Conservation (phyloP, 2,113 vertebrate genomes). For the Lathamus discolor region DNA sequence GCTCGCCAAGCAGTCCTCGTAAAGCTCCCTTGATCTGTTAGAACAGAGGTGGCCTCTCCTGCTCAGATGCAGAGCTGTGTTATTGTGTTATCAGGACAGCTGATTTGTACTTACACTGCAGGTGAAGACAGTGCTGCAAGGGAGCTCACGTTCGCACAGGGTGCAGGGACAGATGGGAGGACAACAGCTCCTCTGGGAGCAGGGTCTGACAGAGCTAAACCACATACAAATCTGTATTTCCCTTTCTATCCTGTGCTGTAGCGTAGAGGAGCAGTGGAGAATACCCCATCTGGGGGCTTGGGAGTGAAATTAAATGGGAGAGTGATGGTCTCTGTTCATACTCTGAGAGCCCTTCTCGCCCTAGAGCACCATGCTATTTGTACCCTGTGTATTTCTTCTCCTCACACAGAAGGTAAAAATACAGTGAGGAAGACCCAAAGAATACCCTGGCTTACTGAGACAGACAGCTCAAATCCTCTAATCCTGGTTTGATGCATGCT, state of each 20-base stretch:
- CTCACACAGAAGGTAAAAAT: not conserved
- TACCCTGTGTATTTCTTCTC: not conserved
- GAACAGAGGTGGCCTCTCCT: not conserved
- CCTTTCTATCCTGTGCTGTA: not conserved
- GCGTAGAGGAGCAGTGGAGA: not conserved
- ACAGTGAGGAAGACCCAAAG: not conserved
- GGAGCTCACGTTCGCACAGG: rapidly evolving
- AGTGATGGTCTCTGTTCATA: not conserved
- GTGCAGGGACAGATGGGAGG: not conserved
- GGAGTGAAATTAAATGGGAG: not conserved
- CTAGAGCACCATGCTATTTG: not conserved
- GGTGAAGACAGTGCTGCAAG: not conserved
- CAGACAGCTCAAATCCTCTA: not conserved
- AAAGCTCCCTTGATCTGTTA: not conserved
- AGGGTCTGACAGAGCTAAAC: not conserved
- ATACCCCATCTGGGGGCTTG: not conserved
- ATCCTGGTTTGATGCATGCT: not conserved
- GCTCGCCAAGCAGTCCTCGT: not conserved
- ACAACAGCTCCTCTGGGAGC: not conserved
- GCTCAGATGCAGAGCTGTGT: not conserved
- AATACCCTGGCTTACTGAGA: not conserved
- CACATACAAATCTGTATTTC: not conserved
- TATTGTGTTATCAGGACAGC: not conserved
- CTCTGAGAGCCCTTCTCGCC: not conserved
- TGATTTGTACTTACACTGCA: not conserved